Percentiles rank a stretch among this genome's conserved stretches.
phyloP scores from a whole-genome alignment of 1,140 invertebrate species.

The Cyclina sinensis region DNA sequence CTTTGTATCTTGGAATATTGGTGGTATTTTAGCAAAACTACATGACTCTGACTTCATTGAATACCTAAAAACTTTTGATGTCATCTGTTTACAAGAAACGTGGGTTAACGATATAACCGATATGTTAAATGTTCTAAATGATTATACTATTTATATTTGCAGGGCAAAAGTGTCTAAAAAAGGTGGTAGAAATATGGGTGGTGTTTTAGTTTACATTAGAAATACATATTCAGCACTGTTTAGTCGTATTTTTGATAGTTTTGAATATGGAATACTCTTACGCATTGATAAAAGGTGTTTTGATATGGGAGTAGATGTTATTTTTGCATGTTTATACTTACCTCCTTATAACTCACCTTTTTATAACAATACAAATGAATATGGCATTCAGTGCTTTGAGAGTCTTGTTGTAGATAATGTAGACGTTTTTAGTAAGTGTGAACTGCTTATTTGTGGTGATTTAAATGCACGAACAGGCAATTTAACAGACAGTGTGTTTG shows the following conservation, averaged over 20 bases:
- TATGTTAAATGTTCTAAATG: neutral
- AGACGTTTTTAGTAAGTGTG: too few relatives aligned
- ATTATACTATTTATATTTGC: slow-evolving; percentile 23
- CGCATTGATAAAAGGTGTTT: slow-evolving; percentile 32
- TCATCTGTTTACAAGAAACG: slow-evolving; percentile 35
- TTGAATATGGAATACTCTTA: slow-evolving; percentile 12
- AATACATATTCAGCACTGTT: neutral
- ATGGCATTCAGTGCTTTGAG: neutral
- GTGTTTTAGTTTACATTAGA: slow-evolving; percentile 23
- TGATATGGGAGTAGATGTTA: slow-evolving; percentile 6
- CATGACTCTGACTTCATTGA: neutral
- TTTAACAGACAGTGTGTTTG: neutral
- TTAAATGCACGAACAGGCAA: neutral
- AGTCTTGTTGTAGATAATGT: too few relatives aligned
- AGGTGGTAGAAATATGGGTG: slow-evolving; percentile 42
- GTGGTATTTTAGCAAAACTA: slow-evolving; percentile 18
- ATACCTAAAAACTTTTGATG: slow-evolving; percentile 39
- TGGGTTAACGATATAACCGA: neutral
- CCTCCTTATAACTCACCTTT: slow-evolving; percentile 36
- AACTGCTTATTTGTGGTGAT: too few relatives aligned
- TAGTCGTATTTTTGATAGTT: neutral
- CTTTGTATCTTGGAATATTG: slow-evolving; percentile 30
- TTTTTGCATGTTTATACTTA: too few relatives aligned
- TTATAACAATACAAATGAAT: slow-evolving; percentile 10
- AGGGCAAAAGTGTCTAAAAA: slow-evolving; percentile 23